A percentile compares a stretch with the other conserved stretches of the same genome.
These are phyloP conservation scores for Saturnia japonica DNA, from an alignment of 2,888 invertebrate genomes.

Conservation along the genomic window DNA sequence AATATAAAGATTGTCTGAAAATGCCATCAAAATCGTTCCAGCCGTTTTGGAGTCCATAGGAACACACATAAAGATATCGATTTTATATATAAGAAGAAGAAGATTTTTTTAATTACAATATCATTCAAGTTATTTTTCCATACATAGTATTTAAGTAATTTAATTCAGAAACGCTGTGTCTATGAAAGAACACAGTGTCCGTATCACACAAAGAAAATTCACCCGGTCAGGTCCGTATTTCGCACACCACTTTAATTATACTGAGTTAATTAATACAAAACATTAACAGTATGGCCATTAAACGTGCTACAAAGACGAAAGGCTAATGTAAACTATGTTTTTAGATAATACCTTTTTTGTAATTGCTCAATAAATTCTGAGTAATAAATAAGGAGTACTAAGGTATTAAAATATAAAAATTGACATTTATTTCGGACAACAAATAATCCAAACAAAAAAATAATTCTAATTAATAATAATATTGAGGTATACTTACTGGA, in stretches of 20 bases:
- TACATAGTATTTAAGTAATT: slow-evolving; percentile 12
- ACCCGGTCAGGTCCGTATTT: slow-evolving; percentile 52
- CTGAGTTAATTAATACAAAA: slow-evolving; percentile 68
- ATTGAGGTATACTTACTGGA: too few relatives aligned
- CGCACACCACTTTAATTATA: slow-evolving; percentile 74
- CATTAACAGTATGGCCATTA: slow-evolving; percentile 50
- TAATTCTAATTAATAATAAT: too few relatives aligned
- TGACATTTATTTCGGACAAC: too few relatives aligned
- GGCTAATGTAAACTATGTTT: neutral
- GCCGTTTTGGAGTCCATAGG: too few relatives aligned
- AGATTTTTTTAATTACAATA: too few relatives aligned
- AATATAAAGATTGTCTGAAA: too few relatives aligned
- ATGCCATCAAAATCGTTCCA: too few relatives aligned
- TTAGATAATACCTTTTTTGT: neutral
- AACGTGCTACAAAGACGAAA: slow-evolving; percentile 26
- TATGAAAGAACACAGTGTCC: slow-evolving; percentile 41
- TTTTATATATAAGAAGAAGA: too few relatives aligned
- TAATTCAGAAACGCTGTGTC: slow-evolving; percentile 32
- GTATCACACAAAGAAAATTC: slow-evolving; percentile 45
- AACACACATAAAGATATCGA: too few relatives aligned
- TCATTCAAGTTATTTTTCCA: neutral
- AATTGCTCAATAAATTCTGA: neutral
- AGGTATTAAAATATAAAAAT: too few relatives aligned
- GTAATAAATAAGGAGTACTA: neutral
- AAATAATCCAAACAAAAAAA: too few relatives aligned